Base-by-base conservation (phyloP, 1,140 invertebrate species). In the Drosophila bifasciata region DNA sequence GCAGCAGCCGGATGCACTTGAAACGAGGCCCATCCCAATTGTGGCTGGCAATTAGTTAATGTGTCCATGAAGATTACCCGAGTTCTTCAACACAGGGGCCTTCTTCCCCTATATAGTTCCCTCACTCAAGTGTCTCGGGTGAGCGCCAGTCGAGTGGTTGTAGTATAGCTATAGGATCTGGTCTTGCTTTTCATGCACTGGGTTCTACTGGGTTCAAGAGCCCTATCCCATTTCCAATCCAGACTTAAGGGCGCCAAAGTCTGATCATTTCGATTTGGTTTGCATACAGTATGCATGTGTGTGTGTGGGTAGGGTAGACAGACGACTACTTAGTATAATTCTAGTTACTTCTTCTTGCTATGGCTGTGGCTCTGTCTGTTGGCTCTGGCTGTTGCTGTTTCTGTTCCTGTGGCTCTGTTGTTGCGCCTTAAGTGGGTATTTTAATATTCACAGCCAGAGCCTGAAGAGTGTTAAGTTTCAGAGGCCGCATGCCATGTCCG, bases 391-490 rank as follows among this genome's bases (percentile, higher is more conserved):
- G 49, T 71, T 59, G 59, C 50, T 39, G 28, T 39, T 40, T 21
- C 43, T 61, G 61, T 44, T 72, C 23, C 58, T 72, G 32, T 16
- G 48, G 52, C 58, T 75, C 58, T 75, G 71, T 83, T 83, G 62
- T 71, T 83, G 79, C 63, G 64, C 57, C 66, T 86, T 86, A 85
- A 86, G 81, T 85, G 77, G 80, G 73, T 77, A 86, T 85, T 85
- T 85, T 80, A 86, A 85, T 86, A 86, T 85, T 86, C 77, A 77
- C 80, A 85, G 77, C 81, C 69, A 71, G 62, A 58, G 67, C 72
- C 84, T 73, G 53, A 45, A 56, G 74, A 85, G 80, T 85, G 81
- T 85, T 85, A 72, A 79, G 81, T 86, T 86, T 86, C 83, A 86
- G 66, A 85, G 68, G 70, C 69, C 79, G 74, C 81, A 86, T 81